These are phyloP conservation scores for Drosophila persimilis DNA, from an alignment of 1,140 invertebrate genomes.

Conservation along the genomic window DNA sequence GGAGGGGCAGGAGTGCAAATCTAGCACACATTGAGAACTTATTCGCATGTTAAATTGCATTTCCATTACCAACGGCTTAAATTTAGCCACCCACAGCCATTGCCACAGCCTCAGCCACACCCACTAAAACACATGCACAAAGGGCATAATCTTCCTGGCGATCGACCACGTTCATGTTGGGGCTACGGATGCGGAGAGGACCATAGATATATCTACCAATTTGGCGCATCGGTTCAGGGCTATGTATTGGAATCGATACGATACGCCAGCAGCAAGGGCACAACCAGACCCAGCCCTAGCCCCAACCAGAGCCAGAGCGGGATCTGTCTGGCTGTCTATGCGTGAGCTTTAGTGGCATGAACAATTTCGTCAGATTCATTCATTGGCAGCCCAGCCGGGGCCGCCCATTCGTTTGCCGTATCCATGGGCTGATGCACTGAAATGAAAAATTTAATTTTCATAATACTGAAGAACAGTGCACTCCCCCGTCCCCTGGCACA, in stretches of 20 bases:
- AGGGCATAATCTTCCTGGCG: conserved; percentile 35
- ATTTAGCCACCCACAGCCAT: not conserved
- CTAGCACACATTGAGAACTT: conserved; percentile 16
- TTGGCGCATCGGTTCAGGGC: conserved; percentile 38
- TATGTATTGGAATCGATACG: conserved; percentile 37
- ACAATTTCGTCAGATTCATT: conserved; percentile 58
- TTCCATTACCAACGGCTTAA: conserved; percentile 37
- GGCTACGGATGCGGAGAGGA: conserved; percentile 24
- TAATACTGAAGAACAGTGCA: conserved; percentile 70
- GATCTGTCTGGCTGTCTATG: conserved; percentile 13
- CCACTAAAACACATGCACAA: not conserved
- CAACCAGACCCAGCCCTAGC: not conserved
- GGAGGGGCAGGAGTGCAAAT: no score
- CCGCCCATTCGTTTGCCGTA: conserved; percentile 4
- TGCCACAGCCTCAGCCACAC: conserved; percentile 3
- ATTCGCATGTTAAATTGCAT: conserved; percentile 33
- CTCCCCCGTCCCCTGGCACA: conserved; percentile 16
- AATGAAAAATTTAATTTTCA: conserved; percentile 82
- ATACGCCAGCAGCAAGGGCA: not conserved
- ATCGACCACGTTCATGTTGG: conserved; percentile 28
- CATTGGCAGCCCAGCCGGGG: conserved; percentile 33
- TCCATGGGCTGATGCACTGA: conserved; percentile 59
- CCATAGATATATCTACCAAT: conserved; percentile 64
- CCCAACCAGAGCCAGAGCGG: not conserved
- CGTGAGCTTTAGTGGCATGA: conserved; percentile 45